Percentiles rank a stretch among this genome's conserved stretches.
phyloP scores from a whole-genome alignment of 2,113 vertebrate genomes.

The Condylura cristata region DNA sequence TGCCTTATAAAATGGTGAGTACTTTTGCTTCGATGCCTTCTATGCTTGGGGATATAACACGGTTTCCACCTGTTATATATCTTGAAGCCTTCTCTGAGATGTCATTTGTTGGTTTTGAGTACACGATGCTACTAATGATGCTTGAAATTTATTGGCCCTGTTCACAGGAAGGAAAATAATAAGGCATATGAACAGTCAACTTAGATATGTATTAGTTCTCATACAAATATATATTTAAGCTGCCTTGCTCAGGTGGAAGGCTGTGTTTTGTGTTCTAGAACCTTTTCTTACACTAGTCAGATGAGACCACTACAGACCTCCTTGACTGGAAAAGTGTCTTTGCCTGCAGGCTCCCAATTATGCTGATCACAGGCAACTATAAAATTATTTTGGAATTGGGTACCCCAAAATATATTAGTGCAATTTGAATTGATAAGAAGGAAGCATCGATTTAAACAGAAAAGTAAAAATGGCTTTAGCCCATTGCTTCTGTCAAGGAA shows the following conservation, averaged over 20 bases:
- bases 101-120: background rate
- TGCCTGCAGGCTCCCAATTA: background rate
- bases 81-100: background rate
- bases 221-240: background rate
- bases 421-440: background rate
- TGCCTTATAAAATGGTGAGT: background rate
- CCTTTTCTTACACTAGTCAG: background rate
- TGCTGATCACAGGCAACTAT: background rate
- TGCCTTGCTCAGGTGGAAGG: background rate
- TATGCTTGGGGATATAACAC: background rate
- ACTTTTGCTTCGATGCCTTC: background rate
- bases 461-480: background rate
- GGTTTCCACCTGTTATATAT: background rate
- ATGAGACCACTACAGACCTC: background rate
- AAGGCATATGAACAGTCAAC: background rate
- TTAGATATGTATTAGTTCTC: background rate
- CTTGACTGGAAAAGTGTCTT: background rate
- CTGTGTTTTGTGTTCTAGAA: background rate
- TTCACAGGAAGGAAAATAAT: background rate
- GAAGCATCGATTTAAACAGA: background rate
- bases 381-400: background rate
- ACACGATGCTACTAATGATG: background rate
- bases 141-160: slow-evolving; percentile 3
- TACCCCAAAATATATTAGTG: background rate
- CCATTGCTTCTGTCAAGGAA: background rate